These are phyloP conservation scores for Trichonephila inaurata DNA, from an alignment of 1,140 invertebrate genomes.

Conservation along the genomic window DNA sequence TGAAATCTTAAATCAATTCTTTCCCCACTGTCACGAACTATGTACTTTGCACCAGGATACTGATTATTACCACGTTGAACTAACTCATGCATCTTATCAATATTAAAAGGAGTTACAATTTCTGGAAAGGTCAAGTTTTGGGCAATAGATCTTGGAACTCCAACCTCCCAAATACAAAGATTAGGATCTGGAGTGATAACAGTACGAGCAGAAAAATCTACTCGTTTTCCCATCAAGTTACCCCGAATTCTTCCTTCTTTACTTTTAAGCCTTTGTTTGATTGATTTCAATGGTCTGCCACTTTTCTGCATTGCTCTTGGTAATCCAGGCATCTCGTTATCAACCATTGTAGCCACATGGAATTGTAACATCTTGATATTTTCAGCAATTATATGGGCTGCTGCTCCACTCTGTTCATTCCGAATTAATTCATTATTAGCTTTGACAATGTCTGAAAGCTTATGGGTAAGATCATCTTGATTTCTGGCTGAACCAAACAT, in stretches of 20 bases:
- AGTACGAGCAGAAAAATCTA: conserved; percentile 99
- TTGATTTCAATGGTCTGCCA: conserved; percentile 98
- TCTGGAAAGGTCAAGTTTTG: conserved; percentile 99
- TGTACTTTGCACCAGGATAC: conserved; percentile 99
- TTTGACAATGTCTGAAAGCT: conserved; percentile 99
- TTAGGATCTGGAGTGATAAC: conserved; percentile 99
- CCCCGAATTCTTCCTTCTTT: conserved; percentile 99
- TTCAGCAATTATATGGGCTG: conserved; percentile 97
- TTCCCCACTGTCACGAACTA: conserved; percentile 98
- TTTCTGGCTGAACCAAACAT: conserved; percentile 99
- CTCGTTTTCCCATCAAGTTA: conserved; percentile 99
- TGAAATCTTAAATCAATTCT: conserved; percentile 98
- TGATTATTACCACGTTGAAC: conserved; percentile 97
- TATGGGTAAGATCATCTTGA: conserved; percentile 99
- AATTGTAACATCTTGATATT: conserved; percentile 99
- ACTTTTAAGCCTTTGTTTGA: conserved; percentile 89
- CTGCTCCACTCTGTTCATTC: conserved; percentile 97
- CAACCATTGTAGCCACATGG: conserved; percentile 98
- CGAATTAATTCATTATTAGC: conserved; percentile 97
- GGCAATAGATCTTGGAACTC: conserved; percentile 98
- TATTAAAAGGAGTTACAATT: conserved; percentile 99
- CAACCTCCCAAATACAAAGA: conserved; percentile 98
- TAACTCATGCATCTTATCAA: conserved; percentile 97
- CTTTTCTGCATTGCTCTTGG: conserved; percentile 99
- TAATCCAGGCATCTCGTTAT: conserved; percentile 99